A percentile compares a stretch with the other conserved stretches of the same genome.
Conservation (phyloP, 92 coral and sea anemone genomes). For the Zoanthus solanderi region DNA sequence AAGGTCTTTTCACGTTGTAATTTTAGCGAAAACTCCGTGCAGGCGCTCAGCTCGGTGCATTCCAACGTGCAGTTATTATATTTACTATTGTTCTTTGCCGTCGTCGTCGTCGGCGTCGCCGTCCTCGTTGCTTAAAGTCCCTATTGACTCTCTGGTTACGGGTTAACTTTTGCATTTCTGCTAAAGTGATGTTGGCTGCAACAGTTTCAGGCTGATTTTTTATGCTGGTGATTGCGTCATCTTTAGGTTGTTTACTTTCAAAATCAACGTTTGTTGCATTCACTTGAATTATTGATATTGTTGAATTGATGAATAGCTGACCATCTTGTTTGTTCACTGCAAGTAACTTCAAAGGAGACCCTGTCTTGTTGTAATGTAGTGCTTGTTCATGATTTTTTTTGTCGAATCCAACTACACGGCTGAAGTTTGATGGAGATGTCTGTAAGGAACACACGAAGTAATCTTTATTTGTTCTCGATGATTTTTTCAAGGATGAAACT, state of each 20-base stretch:
- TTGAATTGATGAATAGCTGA: slow-evolving; percentile 33
- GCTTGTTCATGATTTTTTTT: slow-evolving; percentile 41
- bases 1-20: too few relatives aligned
- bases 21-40: too few relatives aligned
- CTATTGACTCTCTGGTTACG: slow-evolving; percentile 42
- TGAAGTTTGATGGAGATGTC: slow-evolving; percentile 47
- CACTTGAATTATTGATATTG: slow-evolving; percentile 27
- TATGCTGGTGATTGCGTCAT: background rate
- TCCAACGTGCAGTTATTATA: too few relatives aligned
- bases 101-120: too few relatives aligned
- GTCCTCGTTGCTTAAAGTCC: too few relatives aligned
- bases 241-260: slow-evolving; percentile 36
- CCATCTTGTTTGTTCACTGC: slow-evolving; percentile 41
- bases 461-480: slow-evolving; percentile 41
- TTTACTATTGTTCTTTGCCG: too few relatives aligned
- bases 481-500: slow-evolving; percentile 45
- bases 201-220: slow-evolving; percentile 23
- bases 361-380: slow-evolving; percentile 45
- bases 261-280: slow-evolving; percentile 53
- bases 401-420: slow-evolving; percentile 54
- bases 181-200: slow-evolving; percentile 39
- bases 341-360: slow-evolving; percentile 54
- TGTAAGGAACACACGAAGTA: slow-evolving; percentile 49
- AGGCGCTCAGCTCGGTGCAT: too few relatives aligned
- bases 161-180: slow-evolving; percentile 45